Evolutionary conservation across 53 echinoderm and acorn worm species (phyloP).

Genomic region (Paracentrotus lividus): DNA sequence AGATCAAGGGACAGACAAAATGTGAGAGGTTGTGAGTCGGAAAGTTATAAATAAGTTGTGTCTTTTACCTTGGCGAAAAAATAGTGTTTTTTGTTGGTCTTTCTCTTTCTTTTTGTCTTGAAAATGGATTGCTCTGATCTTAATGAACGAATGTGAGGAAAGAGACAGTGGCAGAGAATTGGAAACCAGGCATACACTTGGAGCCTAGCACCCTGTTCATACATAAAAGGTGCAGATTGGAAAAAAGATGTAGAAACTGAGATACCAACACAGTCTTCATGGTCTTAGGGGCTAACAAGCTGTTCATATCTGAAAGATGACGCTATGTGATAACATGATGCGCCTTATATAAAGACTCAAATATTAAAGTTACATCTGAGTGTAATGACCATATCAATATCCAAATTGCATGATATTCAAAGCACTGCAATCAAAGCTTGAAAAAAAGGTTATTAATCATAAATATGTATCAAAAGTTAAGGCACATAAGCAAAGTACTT

Average conservation of each 20-base stretch:
- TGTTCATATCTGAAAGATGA: neutral
- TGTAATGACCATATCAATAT: too few species aligned
- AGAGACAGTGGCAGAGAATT: slow-evolving; percentile 27
- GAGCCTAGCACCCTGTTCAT: slow-evolving; percentile 24
- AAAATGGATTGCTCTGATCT: slow-evolving; percentile 29
- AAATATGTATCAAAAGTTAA: too few species aligned
- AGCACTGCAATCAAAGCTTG: too few species aligned
- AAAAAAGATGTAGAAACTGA: neutral
- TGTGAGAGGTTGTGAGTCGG: neutral
- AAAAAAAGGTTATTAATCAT: too few species aligned
- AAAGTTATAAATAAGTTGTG: neutral
- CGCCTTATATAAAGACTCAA: too few species aligned
- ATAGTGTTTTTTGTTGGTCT: neutral
- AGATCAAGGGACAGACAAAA: neutral
- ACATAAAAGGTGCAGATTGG: neutral
- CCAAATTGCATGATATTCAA: too few species aligned
- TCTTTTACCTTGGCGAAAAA: slow-evolving; percentile 1
- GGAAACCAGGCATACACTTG: neutral
- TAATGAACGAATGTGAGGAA: slow-evolving; percentile 34
- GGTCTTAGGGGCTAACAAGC: neutral
- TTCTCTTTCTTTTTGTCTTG: too few species aligned
- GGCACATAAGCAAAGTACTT: too few species aligned
- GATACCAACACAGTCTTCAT: neutral
- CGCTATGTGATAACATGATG: too few species aligned
- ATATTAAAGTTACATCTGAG: too few species aligned